Evolutionary conservation across 2,113 vertebrate species (phyloP), one percentile per base, ranked within the genome.

Genomic region (Copsychus sechellarum): DNA sequence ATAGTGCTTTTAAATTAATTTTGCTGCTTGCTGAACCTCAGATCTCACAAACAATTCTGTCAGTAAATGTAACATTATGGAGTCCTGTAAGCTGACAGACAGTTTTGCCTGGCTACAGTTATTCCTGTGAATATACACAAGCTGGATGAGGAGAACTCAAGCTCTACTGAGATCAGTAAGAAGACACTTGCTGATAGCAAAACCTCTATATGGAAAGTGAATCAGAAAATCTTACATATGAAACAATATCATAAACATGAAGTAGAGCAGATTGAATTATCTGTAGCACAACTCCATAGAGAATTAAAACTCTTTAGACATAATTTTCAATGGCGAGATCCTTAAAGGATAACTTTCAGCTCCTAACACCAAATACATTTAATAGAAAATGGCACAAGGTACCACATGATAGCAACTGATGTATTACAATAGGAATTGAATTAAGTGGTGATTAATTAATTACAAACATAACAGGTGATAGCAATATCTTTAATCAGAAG

Each of bases 401-500:
- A 80, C 45, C 51, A 64, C 15, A 51, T 60, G 81, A 51, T 70
- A 88, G 1, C 15, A 94, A 86, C 51, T 81, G 56, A 74, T 78
- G 21, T 74, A 62, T 77, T 92, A 93, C 31, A 95, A 81, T 60
- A 83, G 16, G 11, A 92, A 86, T 80, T 45, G 8, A 95, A 95
- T 88, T 95, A 93, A 92, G 80, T 64, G 34, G 20, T 86, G 47
- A 77, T 91, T 92, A 92, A 92, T 93, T 92, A 88, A 88, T 96
- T 94, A 71, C 22, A 86, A 78, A 60, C 40, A n/a, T 77, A 83
- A 85, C 31, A 90, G 54, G 77, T 72, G 5, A 90, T 83, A 94
- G 25, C 19, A 78, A n/a, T 95, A 67, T 84, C 85, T 90, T 50
- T 90, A 88, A 93, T 88, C 79, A 86, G 51, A 93, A 83, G 22